Base-by-base conservation (phyloP, 2,797 vertebrate genomes). In the Hydrolagus colliei region DNA sequence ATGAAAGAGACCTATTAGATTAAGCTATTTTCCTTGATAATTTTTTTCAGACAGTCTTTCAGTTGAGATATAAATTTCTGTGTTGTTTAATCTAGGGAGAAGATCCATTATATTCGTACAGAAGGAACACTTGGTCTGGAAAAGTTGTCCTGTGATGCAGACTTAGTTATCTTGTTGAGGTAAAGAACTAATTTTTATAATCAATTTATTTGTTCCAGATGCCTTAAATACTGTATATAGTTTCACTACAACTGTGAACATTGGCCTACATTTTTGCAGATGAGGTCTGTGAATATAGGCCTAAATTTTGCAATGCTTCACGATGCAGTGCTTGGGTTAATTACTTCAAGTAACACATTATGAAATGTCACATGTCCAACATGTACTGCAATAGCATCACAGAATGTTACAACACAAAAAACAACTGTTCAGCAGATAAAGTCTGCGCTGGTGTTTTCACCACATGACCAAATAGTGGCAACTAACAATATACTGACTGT, bases 81-180 rank as follows among this genome's bases (percentile, higher is more conserved):
- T 87, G 20, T 65, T 35, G 86, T 84, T 16, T 86, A 10, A n/a
- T 91, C 91, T 87, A 99, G 98, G 94, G 97, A 99, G 94, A 98
- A 98, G 92, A 97, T 99, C 88, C 97, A 98, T 93, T 98, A 98
- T 89, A 96, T 99, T 89, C 94, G 97, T 78, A 98, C 96, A 68
- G 98, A 98, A 90, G 98, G 98, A 20, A 94, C 94, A 74, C 96
- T 96, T 68, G 97, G 96, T 1, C 95, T 99, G 89, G 96, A 97
- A 91, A 99, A 98, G 90, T 89, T 98, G 89, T 99, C 97, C 0
- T 98, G 96, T 91, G 98, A 99, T 86, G 97, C 97, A 82, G 97
- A 99, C 91, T 94, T 99, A 85, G 98, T 99, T 89, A 98, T 99
- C 91, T 91, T 98, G 86, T 91, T 99, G 78, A 99, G 98, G 98